Base-by-base conservation (phyloP, 2,113 vertebrate species). In the Leptobrachium leishanense region DNA sequence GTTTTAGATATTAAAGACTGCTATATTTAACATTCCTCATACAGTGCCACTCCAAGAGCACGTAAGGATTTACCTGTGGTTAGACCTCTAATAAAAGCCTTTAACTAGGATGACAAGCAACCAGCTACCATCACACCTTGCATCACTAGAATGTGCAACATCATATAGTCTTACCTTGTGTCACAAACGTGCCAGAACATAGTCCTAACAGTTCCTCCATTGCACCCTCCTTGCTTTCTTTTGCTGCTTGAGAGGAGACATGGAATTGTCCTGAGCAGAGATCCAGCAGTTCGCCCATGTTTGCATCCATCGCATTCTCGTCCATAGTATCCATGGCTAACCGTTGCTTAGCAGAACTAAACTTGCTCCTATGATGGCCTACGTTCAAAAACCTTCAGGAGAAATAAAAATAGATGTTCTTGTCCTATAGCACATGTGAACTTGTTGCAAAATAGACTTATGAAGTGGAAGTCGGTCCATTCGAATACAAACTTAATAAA, bases 291-390 rank as follows among this genome's bases (percentile, higher is more conserved):
- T 98, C 98, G 6, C 94, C 96, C 97, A 99, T 99, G 81, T 99
- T 95, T 65, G 95, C 95, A 6, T 99, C 97, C 98, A 98, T 99
- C 0, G 98, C 98, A 7, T 99, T 99, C 83, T 99, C 97, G 67
- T 98, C 98, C 92, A 99, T 92, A 74, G 91, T 98, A 62, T 94
- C 97, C 81, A 98, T 84, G 0, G 95, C 83, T 75, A 99, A 83
- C 81, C 85, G 93, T 2, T 93, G 93, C 84, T 98, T 96, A 83
- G 95, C 92, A 68, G 94, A 84, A 31, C 80, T 91, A 62, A 92
- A 92, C 64, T 90, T 92, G 82, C 83, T 91, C 81, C 90, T 88
- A 31, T 91, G 91, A 0, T 89, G 92, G 5, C 91, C 91, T 73
- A 94, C 90, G 0, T 94, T 94, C 87, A 94, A 84, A 82, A 93